A percentile compares a stretch with the other conserved stretches of the same genome.
These are phyloP conservation scores for Andrena hattorfiana DNA, from an alignment of 2,888 invertebrate genomes.

Conservation along the genomic window DNA sequence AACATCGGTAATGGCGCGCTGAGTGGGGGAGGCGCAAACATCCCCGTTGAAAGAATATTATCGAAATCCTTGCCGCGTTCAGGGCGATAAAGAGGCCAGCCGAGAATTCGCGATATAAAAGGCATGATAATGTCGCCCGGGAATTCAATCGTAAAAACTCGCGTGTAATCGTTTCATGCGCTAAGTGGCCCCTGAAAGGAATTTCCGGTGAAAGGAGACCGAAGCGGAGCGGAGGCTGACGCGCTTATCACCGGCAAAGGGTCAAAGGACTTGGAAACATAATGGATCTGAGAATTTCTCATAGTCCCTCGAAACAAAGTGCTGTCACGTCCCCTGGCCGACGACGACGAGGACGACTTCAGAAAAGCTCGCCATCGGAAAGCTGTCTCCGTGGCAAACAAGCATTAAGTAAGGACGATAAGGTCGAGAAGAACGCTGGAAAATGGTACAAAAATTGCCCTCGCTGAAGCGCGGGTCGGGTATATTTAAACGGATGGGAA, in stretches of 20 bases:
- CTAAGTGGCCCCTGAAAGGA: conserved; percentile 58
- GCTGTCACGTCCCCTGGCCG: conserved; percentile 46
- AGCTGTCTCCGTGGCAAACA: conserved; percentile 49
- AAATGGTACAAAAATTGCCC: conserved; percentile 21
- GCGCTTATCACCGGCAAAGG: conserved; percentile 59
- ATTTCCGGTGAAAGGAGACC: conserved; percentile 46
- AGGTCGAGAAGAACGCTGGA: conserved; percentile 34
- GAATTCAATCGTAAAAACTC: conserved; percentile 56
- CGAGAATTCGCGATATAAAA: conserved; percentile 41
- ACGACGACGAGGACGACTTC: conserved; percentile 27
- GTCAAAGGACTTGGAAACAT: conserved; percentile 62
- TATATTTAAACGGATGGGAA: conserved; percentile 6
- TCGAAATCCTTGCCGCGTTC: conserved; percentile 20
- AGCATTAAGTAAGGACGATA: conserved; percentile 48
- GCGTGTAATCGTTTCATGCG: conserved; percentile 53
- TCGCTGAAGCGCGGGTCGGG: neutral
- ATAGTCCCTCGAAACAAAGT: conserved; percentile 55
- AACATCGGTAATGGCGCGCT: neutral
- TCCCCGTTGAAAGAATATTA: neutral
- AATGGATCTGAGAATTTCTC: conserved; percentile 63
- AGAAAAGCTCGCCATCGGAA: conserved; percentile 43
- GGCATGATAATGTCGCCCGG: conserved; percentile 38
- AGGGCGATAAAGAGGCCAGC: conserved; percentile 17
- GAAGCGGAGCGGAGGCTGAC: conserved; percentile 46
- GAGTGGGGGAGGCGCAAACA: too few relatives aligned